Evolutionary conservation across 2,113 vertebrate genomes (phyloP).

Genomic region (Carassius carassius): DNA sequence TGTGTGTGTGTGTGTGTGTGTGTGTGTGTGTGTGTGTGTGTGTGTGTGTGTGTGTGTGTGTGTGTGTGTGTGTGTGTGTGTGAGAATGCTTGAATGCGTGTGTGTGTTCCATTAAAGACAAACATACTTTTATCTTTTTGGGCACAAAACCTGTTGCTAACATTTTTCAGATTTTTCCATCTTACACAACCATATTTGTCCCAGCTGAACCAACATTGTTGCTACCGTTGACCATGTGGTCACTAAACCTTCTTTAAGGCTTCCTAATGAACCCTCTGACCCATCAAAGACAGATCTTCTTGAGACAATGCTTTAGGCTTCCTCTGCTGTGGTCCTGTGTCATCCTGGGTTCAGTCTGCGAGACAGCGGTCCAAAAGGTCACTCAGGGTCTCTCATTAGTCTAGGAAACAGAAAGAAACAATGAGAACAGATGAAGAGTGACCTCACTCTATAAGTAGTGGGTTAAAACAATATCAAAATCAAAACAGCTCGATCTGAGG

Average conservation of each 20-base stretch:
- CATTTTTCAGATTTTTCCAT: background rate
- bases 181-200: background rate
- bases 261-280: constrained; percentile 3
- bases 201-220: background rate
- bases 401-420: constrained; percentile 13
- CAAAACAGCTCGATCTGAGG: constrained; percentile 4
- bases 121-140: background rate
- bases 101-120: too few relatives aligned
- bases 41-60: too few relatives aligned
- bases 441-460: constrained; percentile 18
- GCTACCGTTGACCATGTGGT: too few relatives aligned
- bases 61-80: too few relatives aligned
- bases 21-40: too few relatives aligned
- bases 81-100: too few relatives aligned
- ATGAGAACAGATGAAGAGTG: background rate
- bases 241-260: background rate
- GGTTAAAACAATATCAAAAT: constrained; percentile 16
- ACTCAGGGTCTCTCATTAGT: constrained; percentile 1
- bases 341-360: background rate
- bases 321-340: background rate
- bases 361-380: background rate
- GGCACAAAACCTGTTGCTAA: background rate
- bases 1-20: too few relatives aligned
- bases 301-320: background rate
- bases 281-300: constrained; percentile 7